Base-by-base conservation (phyloP, 2,888 invertebrate species). In the Phlogophora meticulosa region DNA sequence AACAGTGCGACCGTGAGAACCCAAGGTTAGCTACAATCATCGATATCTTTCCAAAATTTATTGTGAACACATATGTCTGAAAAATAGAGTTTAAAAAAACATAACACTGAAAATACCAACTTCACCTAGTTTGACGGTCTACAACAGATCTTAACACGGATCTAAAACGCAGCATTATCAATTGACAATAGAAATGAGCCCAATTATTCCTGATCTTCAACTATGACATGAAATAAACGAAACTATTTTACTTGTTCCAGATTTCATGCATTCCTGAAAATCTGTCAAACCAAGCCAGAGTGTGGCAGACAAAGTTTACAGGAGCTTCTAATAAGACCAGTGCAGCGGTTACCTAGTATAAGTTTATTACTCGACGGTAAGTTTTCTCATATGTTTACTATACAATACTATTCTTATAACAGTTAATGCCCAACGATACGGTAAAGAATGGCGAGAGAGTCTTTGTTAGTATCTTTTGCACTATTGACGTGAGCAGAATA, bases 261-360 rank as follows among this genome's bases (percentile, higher is more conserved):
- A 92, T 99, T 99, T 96, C 99, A 99, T 96, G 99, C 99, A 88
- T 99, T 99, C 96, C 97, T 99, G 79, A 99, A 99, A 96, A 98
- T 99, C 86, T 98, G 98, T 91, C 98, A 98, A 95, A 98, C 98
- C 43, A 98, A 98, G 91, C 98, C 99, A 9, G 99, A 99, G 92
- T 99, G 99, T 94, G 99, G 99, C 32, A 97, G 99, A 84, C 99
- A 99, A 95, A 98, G 98, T 88, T 96, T 99, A 86, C 98, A 98
- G 91, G 99, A 99, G 93, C 96, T 99, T 82, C 97, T 99, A 94
- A 99, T 99, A 88, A 97, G 99, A 90, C 99, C 99, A 66, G 99
- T 99, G 83, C 99, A 99, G 96, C 97, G 99, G 89, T 96, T 99
- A 92, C 99, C 99, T 85, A 99, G 99, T 95, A 98, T 99, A 90